A percentile compares a stretch with the other conserved stretches of the same genome.
Evolutionary conservation across 2,888 invertebrate species (phyloP).

Genomic region (Erynnis tages): DNA sequence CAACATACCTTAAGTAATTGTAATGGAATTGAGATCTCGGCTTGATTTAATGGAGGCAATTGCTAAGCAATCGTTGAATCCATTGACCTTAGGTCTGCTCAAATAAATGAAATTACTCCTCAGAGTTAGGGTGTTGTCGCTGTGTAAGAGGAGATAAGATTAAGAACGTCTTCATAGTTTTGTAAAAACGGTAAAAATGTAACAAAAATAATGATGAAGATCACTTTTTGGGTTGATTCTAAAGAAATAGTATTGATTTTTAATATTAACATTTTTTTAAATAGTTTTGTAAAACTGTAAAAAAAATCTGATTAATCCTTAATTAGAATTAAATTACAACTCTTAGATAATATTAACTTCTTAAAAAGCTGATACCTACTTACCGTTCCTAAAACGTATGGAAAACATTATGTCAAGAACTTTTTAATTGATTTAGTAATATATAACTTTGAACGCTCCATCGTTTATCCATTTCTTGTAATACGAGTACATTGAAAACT

Average conservation of each 20-base stretch:
- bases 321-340: too few species aligned
- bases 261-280: too few species aligned
- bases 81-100: slow-evolving; percentile 25
- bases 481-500: not conserved
- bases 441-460: not conserved
- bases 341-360: too few species aligned
- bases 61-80: slow-evolving; percentile 27
- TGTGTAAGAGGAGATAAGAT: not conserved
- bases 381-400: too few species aligned
- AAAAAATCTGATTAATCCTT: too few species aligned
- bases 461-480: not conserved
- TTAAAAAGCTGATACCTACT: too few species aligned
- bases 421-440: not conserved
- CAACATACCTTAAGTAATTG: slow-evolving; percentile 31
- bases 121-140: not conserved
- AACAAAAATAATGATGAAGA: too few species aligned
- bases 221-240: too few species aligned
- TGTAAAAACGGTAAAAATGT: too few species aligned
- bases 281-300: too few species aligned
- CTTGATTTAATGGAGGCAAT: slow-evolving; percentile 32
- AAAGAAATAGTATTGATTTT: too few species aligned
- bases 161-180: too few species aligned
- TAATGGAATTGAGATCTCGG: slow-evolving; percentile 32
- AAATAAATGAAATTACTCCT: slow-evolving; percentile 24
- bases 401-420: not conserved